Evolutionary conservation across 2,113 vertebrate genomes (phyloP).

Genomic region (Aythya baeri): DNA sequence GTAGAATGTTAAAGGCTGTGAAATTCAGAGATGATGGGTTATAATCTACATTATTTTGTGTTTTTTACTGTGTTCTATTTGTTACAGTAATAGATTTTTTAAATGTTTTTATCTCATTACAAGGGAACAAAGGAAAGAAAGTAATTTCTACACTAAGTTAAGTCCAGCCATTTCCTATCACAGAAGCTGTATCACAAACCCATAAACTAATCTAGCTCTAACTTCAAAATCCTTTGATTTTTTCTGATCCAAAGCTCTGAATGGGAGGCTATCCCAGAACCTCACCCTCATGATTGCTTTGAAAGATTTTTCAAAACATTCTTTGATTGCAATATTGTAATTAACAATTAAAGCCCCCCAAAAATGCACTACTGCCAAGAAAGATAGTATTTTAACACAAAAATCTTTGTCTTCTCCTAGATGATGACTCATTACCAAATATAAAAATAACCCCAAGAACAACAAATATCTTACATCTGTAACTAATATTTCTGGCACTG

Average conservation of each 20-base stretch:
- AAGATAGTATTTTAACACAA: neutral
- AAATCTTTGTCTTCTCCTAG: neutral
- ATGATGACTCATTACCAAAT: neutral
- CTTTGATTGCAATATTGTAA: neutral
- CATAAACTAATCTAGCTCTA: neutral
- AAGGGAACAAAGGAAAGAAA: neutral
- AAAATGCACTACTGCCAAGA: neutral
- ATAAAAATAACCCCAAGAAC: neutral
- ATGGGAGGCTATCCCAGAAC: neutral
- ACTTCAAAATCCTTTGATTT: neutral
- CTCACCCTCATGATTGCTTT: neutral
- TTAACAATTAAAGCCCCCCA: neutral
- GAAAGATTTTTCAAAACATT: neutral
- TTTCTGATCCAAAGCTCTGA: neutral
- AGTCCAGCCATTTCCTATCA: neutral
- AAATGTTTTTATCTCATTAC: neutral
- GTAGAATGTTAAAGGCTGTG: neutral
- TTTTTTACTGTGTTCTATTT: neutral
- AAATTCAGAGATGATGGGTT: neutral
- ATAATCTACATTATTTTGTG: neutral
- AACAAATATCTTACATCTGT: constrained; percentile 1
- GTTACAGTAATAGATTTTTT: neutral
- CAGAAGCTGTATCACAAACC: neutral
- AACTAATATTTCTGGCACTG: neutral
- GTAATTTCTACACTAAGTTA: neutral